Conservation (phyloP, 2,113 vertebrate genomes). For the Baryphthengus martii region DNA sequence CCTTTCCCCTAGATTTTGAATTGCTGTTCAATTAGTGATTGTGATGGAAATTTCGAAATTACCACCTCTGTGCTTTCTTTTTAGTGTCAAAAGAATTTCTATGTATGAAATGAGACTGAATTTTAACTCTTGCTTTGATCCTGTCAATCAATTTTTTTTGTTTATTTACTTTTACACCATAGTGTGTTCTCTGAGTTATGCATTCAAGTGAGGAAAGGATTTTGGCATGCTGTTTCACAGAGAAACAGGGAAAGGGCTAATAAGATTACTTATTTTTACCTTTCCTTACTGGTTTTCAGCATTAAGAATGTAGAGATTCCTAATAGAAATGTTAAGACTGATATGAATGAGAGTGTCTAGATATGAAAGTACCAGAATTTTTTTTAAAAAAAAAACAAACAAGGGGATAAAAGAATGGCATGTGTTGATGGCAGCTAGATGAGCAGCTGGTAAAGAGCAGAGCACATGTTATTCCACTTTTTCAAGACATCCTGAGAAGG, state of each 20-base stretch:
- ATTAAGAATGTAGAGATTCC: not conserved
- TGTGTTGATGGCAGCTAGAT: not conserved
- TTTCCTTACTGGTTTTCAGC: not conserved
- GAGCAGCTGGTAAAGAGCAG: not conserved
- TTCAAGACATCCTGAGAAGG: not conserved
- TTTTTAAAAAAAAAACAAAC: not conserved
- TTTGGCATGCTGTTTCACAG: not conserved
- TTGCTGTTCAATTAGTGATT: not conserved
- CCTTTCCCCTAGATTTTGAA: not conserved
- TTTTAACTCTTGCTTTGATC: not conserved
- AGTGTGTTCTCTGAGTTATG: not conserved
- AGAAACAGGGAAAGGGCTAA: not conserved
- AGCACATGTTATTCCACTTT: not conserved
- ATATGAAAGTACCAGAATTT: not conserved
- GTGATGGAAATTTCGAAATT: not conserved
- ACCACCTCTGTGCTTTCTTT: not conserved
- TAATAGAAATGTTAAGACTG: not conserved
- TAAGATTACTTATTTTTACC: not conserved
- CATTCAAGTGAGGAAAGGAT: not conserved
- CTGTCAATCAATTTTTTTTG: not conserved
- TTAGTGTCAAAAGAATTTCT: not conserved
- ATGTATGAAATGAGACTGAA: not conserved
- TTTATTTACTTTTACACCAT: not conserved
- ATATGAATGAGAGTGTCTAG: not conserved
- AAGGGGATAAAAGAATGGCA: not conserved